Conservation (phyloP, 2,113 vertebrate species). For the Heliornis fulica region DNA sequence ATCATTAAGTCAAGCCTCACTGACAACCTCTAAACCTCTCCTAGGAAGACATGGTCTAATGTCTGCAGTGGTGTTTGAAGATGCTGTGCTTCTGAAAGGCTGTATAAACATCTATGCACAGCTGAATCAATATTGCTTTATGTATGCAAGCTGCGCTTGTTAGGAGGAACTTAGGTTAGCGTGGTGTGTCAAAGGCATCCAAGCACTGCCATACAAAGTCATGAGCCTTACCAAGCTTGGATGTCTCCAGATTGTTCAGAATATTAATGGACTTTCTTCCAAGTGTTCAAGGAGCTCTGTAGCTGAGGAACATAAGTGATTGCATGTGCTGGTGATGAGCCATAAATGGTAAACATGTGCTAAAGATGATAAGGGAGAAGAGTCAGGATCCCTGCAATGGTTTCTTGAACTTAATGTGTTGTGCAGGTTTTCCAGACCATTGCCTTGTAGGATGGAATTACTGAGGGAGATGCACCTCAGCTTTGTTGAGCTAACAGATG, state of each 20-base stretch:
- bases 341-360: constrained; percentile 44
- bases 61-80: constrained; percentile 8
- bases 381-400: constrained; percentile 20
- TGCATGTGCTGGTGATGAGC: constrained; percentile 40
- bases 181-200: background rate
- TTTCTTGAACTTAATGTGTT: constrained; percentile 32
- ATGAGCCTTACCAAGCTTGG: background rate
- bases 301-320: background rate
- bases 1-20: background rate
- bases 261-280: constrained; percentile 15
- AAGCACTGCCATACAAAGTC: background rate
- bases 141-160: constrained; percentile 13
- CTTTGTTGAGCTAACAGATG: constrained; percentile 36
- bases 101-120: constrained; percentile 14
- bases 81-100: background rate
- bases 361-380: constrained; percentile 41
- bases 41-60: background rate
- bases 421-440: constrained; percentile 16
- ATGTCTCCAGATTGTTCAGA: constrained; percentile 13
- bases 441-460: background rate
- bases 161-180: background rate
- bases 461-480: background rate
- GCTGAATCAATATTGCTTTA: constrained; percentile 39
- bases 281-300: too few species aligned
- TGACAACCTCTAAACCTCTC: constrained; percentile 7